Conservation (phyloP, 1,140 invertebrate genomes). For the Bombus cullumanus region DNA sequence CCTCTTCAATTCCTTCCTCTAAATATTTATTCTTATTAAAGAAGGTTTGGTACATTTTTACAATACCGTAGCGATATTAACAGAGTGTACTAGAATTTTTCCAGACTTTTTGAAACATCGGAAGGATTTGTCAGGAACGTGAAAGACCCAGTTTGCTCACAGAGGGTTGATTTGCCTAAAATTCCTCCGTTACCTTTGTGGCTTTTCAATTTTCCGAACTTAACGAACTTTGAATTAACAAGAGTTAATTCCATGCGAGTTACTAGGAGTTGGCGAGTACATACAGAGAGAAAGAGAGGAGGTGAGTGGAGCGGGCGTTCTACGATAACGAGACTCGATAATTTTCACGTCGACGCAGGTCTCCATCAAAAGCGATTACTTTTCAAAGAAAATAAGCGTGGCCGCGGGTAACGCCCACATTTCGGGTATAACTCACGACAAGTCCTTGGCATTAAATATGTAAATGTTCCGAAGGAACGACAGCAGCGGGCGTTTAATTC, state of each 20-base stretch:
- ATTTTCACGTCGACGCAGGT: neutral
- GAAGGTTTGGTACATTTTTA: too few species aligned
- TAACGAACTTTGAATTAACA: neutral
- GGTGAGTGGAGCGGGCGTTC: neutral
- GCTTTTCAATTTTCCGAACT: neutral
- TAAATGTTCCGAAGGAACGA: slow-evolving; percentile 66
- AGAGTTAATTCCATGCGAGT: neutral
- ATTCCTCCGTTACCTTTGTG: neutral
- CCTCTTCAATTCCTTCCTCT: too few species aligned
- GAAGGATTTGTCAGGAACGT: too few species aligned
- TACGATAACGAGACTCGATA: neutral
- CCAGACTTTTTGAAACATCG: too few species aligned
- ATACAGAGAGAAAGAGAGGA: neutral
- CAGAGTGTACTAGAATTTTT: too few species aligned
- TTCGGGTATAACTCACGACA: slow-evolving; percentile 69
- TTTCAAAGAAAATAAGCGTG: slow-evolving; percentile 31
- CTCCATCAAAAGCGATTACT: neutral
- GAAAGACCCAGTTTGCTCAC: neutral
- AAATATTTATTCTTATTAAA: too few species aligned
- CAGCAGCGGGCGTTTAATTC: slow-evolving; percentile 72
- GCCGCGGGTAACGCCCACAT: slow-evolving; percentile 64
- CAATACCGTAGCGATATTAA: too few species aligned
- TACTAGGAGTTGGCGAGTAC: neutral
- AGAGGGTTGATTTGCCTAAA: neutral
- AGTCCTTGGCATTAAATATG: slow-evolving; percentile 78